Base-by-base conservation (phyloP, 2,888 invertebrate species). In the Synanthedon tipuliformis region DNA sequence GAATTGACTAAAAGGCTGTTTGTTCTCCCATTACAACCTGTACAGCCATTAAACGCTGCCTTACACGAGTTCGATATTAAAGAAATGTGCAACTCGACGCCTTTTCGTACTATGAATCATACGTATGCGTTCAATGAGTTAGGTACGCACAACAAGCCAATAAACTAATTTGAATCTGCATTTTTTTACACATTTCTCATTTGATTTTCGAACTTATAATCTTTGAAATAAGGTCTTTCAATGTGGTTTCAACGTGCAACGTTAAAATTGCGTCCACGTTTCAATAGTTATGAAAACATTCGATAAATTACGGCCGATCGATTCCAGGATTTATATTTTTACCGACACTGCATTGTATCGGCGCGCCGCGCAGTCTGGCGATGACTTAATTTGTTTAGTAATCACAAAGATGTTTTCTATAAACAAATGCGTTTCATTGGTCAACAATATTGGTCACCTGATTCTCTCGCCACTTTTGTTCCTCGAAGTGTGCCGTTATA, bases 11-110 rank as follows among this genome's bases (percentile, higher is more conserved):
- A 56, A 50, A 51, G 50, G 45, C 55, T 56, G 54, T 59, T 59
- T 60, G 54, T 45, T 45, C 55, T 57, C 55, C 56, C 57, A 57
- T 56, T 59, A 61, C 53, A 54, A 56, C 63, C 59, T 66, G 62
- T 61, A 63, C 59, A 56, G 57, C 58, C 53, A 52, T 52, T 48
- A 48, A 49, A 58, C 56, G 55, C 54, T 51, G 53, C 54, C 59
- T 54, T 23, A 57, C 71, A 68, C 63, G 66, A 65, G 61, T 54
- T 13, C 15, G 53, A 48, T 55, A 52, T 62, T 59, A 59, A 50
- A 63, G 63, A 63, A 69, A 61, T 60, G 52, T 48, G 71, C 59
- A 65, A 71, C 55, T 40, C 50, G 65, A 62, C 27, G 41, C 54
- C 48, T 16, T 48, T 50, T 48, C 50, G 48, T 50, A 45, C 48